phyloP scores from a whole-genome alignment of 1,140 invertebrate genomes.

The Drosophila jambulina region DNA sequence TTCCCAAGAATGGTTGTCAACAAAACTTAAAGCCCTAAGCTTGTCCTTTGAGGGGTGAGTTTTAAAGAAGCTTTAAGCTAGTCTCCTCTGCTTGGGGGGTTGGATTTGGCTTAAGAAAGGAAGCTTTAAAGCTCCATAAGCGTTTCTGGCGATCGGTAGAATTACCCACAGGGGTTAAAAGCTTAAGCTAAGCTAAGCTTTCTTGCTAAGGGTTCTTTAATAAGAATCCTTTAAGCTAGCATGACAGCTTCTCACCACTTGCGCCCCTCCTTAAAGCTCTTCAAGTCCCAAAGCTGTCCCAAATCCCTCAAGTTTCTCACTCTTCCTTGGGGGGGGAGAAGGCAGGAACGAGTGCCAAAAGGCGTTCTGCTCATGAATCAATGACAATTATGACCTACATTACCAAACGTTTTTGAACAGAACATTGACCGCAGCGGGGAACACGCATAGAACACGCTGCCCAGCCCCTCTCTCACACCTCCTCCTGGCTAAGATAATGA shows the following conservation, averaged over 20 bases:
- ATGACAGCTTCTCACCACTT: constrained; percentile 1
- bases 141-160: neutral
- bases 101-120: too few relatives aligned
- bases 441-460: constrained; percentile 20
- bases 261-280: neutral
- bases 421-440: constrained; percentile 19
- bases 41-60: neutral
- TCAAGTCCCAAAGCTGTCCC: constrained; percentile 20
- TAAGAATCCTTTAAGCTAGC: neutral
- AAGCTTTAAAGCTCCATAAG: neutral
- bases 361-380: constrained; percentile 14
- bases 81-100: too few relatives aligned
- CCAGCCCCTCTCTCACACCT: neutral
- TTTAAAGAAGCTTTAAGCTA: neutral
- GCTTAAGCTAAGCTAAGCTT: neutral
- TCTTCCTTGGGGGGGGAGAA: neutral
- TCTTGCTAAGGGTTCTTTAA: too few relatives aligned
- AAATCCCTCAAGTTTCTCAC: constrained; percentile 28
- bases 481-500: constrained; percentile 1
- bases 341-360: neutral
- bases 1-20: neutral
- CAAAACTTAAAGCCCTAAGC: too few relatives aligned
- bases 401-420: constrained; percentile 1
- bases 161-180: too few relatives aligned
- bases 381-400: constrained; percentile 54